Base-by-base conservation (phyloP, 2,797 vertebrate genomes). In the Buphagus erythrorhynchus region DNA sequence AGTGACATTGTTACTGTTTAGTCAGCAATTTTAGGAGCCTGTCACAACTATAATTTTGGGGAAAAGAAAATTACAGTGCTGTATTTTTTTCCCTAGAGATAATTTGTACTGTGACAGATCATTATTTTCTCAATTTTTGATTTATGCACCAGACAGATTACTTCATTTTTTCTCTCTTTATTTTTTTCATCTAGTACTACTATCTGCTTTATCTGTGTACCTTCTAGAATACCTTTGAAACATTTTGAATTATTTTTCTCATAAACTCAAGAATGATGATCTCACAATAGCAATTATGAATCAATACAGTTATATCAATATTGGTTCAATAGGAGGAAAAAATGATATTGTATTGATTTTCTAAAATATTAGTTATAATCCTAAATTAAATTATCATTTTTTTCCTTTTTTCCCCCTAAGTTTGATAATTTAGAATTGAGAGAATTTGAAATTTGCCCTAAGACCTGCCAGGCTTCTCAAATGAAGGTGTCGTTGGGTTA, bases 11-110 rank as follows among this genome's bases (percentile, higher is more conserved):
- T 82, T 79, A 63, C 48, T 93, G 66, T 94, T 96, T 93, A 94
- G 62, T 96, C 88, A 95, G 91, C 91, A 95, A 16, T 25, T 81
- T 88, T 74, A 81, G 25, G 42, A 94, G 28, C 33, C 35, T 96
- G 73, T 95, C 90, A 93, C 73, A 94, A 78, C 86, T 78, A 21
- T 61, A 68, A 19, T 25, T 88, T 78, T 68, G 9, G 35, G 40
- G 55, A 75, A 88, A 57, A 75, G 76, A 93, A 94, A 96, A 93
- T 94, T 92, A 88, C 35, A 75, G 54, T 69, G 59, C 25, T 93
- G 68, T 65, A 77, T 38, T 79, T 88, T 88, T 85, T 83, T 93
- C 45, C 35, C 21, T 73, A 65, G 58, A 75, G 61, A 80, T 72
- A 92, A 92, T 84, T 57, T 29, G 8, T 88, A 16, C 57, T 86